Percentiles rank a stretch among this genome's conserved stretches.
phyloP scores from a whole-genome alignment of 2,113 vertebrate species.

The Telmatochromis sp. region DNA sequence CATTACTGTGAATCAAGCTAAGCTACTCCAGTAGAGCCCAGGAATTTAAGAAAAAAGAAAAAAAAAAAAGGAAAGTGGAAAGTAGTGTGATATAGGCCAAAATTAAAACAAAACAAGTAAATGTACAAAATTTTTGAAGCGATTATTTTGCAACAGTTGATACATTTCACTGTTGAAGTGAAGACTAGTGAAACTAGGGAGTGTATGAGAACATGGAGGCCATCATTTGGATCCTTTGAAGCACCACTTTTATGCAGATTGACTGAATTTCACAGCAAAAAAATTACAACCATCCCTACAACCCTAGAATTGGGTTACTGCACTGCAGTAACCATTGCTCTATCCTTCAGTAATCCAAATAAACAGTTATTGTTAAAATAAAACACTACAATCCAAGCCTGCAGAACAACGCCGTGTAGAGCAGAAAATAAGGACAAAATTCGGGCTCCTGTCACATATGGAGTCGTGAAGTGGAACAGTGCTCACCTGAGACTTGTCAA shows the following conservation, averaged over 20 bases:
- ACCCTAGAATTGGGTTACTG: neutral
- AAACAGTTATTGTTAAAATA: neutral
- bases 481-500: conserved; percentile 46
- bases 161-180: neutral
- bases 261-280: too few species aligned
- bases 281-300: neutral
- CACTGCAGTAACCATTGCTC: too few species aligned
- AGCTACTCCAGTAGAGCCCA: neutral
- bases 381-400: neutral
- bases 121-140: neutral
- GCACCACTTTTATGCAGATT: too few species aligned
- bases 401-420: neutral
- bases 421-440: neutral
- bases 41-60: neutral
- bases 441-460: conserved; percentile 18
- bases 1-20: neutral
- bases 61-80: accelerated
- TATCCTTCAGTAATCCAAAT: neutral
- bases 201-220: neutral
- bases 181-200: neutral
- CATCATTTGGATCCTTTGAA: neutral
- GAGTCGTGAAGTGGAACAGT: conserved; percentile 27
- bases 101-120: neutral
- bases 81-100: neutral
- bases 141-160: neutral